Conservation (phyloP, 2,113 vertebrate species). For the Apus apus region DNA sequence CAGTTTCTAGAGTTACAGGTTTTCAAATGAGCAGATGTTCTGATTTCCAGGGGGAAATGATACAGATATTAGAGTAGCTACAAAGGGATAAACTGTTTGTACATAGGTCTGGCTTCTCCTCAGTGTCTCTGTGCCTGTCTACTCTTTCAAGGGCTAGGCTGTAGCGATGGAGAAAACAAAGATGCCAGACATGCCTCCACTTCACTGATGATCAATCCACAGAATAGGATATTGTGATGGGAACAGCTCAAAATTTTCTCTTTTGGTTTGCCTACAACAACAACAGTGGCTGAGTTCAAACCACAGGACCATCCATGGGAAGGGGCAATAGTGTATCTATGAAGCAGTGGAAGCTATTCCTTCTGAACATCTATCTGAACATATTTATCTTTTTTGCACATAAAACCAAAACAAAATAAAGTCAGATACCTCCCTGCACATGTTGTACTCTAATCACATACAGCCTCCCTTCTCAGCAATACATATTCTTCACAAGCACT, state of each 20-base stretch:
- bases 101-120: background rate
- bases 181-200: background rate
- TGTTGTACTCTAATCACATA: background rate
- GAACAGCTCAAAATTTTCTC: background rate
- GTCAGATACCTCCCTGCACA: background rate
- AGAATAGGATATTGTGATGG: background rate
- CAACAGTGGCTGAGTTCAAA: background rate
- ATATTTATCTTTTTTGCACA: background rate
- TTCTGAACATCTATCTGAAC: background rate
- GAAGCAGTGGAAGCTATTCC: background rate
- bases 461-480: background rate
- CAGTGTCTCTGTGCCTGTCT: background rate
- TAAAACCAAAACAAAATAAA: background rate
- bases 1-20: background rate
- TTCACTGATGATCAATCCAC: background rate
- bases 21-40: slow-evolving; percentile 30
- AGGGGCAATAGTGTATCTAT: background rate
- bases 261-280: background rate
- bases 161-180: background rate
- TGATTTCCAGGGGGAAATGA: slow-evolving; percentile 8
- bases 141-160: background rate
- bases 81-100: background rate
- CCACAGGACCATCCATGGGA: background rate
- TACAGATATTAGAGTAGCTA: background rate
- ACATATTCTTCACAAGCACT: background rate